phyloP scores from a whole-genome alignment of 2,113 vertebrate species.

The Podarcis cretensis region DNA sequence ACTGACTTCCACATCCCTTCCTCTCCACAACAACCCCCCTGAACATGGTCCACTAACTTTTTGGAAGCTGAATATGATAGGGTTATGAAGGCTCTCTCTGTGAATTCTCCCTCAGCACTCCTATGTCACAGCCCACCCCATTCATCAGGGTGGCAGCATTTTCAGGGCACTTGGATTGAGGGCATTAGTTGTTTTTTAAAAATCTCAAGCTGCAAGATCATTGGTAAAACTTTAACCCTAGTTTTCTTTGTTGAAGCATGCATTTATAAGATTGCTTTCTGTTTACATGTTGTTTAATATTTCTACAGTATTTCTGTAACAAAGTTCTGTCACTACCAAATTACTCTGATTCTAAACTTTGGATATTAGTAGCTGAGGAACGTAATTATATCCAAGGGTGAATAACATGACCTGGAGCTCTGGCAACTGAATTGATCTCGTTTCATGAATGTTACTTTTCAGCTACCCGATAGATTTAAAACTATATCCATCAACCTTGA shows the following conservation, averaged over 20 bases:
- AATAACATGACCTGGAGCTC: constrained; percentile 29
- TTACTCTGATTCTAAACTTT: constrained; percentile 59
- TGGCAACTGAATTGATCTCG: constrained; percentile 15
- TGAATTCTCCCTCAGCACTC: neutral
- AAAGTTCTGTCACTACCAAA: constrained; percentile 58
- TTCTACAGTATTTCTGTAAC: constrained; percentile 66
- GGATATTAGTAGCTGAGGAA: constrained; percentile 61
- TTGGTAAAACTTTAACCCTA: neutral
- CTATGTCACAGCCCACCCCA: no score
- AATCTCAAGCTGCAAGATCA: neutral
- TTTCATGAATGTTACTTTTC: constrained; percentile 20
- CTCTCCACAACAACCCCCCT: neutral
- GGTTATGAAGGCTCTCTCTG: neutral
- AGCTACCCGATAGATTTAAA: neutral
- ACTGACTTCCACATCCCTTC: neutral
- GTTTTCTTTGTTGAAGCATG: constrained; percentile 33
- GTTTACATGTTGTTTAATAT: constrained; percentile 69
- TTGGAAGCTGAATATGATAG: neutral
- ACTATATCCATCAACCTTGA: neutral
- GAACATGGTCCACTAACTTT: neutral
- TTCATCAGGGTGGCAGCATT: no score
- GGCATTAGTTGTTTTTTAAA: neutral
- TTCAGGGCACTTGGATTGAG: neutral
- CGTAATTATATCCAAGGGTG: constrained; percentile 39
- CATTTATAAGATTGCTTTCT: constrained; percentile 54